Conservation (phyloP, 2,888 invertebrate genomes). For the Troides aeacus region DNA sequence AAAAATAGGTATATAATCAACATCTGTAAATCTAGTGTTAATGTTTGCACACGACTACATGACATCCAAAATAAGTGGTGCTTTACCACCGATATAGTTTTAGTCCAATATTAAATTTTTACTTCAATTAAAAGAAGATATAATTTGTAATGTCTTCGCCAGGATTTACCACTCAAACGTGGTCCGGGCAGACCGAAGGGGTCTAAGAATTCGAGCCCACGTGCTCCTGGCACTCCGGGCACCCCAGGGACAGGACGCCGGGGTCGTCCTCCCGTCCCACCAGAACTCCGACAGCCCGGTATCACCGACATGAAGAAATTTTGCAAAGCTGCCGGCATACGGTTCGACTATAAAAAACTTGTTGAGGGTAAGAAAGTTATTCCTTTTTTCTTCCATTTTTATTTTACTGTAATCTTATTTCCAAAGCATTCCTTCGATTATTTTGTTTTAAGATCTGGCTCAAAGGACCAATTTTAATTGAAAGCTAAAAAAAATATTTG, state of each 20-base stretch:
- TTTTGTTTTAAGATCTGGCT: background rate
- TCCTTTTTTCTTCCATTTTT: background rate
- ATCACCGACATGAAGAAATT: constrained; percentile 77
- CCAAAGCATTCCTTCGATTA: background rate
- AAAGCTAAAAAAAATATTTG: background rate
- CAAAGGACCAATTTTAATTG: background rate
- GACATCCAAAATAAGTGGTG: background rate
- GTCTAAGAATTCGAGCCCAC: constrained; percentile 53
- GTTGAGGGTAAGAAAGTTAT: constrained; percentile 57
- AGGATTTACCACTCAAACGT: constrained; percentile 62
- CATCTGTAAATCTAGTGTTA: too few species aligned
- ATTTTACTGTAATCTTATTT: background rate
- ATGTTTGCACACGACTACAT: background rate
- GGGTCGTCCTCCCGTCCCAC: constrained; percentile 71
- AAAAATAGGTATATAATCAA: too few species aligned
- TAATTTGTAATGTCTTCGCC: background rate
- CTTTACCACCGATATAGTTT: background rate
- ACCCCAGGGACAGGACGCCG: constrained; percentile 49
- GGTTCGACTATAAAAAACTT: constrained; percentile 75
- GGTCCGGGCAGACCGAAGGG: constrained; percentile 70
- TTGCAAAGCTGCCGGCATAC: constrained; percentile 74
- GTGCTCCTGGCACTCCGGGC: constrained; percentile 34
- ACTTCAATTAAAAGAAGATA: background rate
- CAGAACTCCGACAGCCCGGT: constrained; percentile 68
- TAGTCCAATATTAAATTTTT: background rate